Percentiles rank a stretch among this genome's conserved stretches.
Evolutionary conservation across 1,140 invertebrate species (phyloP).

Genomic region (Drosophila miranda): DNA sequence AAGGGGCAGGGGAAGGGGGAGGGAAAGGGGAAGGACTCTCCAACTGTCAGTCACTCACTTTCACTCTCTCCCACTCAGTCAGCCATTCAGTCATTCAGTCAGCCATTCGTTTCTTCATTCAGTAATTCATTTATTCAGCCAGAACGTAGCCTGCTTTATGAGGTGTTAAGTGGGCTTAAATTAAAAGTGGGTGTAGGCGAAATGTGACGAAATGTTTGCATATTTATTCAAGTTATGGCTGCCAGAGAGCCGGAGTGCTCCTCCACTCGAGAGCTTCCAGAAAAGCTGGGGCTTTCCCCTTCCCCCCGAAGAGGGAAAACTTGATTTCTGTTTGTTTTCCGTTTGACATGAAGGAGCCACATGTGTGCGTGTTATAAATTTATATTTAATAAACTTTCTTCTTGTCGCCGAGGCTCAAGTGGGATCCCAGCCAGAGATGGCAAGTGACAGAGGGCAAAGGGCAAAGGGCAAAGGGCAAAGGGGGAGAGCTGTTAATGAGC

Average conservation of each 20-base stretch:
- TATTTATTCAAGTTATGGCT: slow-evolving; percentile 73
- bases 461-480: slow-evolving; percentile 1
- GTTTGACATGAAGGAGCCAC: slow-evolving; percentile 47
- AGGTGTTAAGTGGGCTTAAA: slow-evolving; percentile 80
- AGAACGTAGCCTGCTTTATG: slow-evolving; percentile 73
- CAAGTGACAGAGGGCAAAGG: slow-evolving; percentile 10
- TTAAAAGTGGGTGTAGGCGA: slow-evolving; percentile 61
- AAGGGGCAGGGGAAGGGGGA: not conserved
- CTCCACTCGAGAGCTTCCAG: slow-evolving; percentile 25
- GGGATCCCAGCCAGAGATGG: slow-evolving; percentile 16
- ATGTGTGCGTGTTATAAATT: slow-evolving; percentile 75
- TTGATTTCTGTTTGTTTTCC: slow-evolving; percentile 71
- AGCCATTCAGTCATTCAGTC: slow-evolving; percentile 20
- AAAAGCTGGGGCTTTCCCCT: slow-evolving; percentile 7
- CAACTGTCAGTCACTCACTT: slow-evolving; percentile 40
- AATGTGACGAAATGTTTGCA: slow-evolving; percentile 78
- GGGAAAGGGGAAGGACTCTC: slow-evolving; percentile 15
- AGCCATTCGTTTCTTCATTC: slow-evolving; percentile 1
- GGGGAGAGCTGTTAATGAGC: slow-evolving; percentile 26
- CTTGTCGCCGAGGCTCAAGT: slow-evolving; percentile 50
- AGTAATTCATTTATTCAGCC: slow-evolving; percentile 53
- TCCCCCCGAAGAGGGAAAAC: slow-evolving; percentile 38
- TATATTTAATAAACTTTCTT: slow-evolving; percentile 72
- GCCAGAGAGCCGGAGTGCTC: slow-evolving; percentile 30
- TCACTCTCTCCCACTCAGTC: slow-evolving; percentile 1